Conservation (phyloP, 1,140 invertebrate genomes). For the Manduca sexta region DNA sequence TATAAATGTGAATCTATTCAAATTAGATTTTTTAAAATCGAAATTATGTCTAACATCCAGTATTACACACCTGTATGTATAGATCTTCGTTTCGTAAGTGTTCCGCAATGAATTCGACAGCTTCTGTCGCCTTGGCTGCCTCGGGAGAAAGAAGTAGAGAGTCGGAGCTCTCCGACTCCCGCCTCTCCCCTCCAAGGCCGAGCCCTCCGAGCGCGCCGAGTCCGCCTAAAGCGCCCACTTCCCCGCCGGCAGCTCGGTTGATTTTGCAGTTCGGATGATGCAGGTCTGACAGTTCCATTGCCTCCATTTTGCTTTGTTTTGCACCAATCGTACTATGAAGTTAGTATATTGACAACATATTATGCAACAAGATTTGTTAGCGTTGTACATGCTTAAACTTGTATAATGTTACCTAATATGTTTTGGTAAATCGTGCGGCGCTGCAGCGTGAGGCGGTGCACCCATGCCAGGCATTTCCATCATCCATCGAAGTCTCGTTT, state of each 20-base stretch:
- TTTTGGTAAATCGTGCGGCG: slow-evolving; percentile 85
- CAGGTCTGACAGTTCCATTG: slow-evolving; percentile 94
- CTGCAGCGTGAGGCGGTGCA: slow-evolving; percentile 85
- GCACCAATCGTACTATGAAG: slow-evolving; percentile 71
- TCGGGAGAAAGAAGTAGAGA: slow-evolving; percentile 92
- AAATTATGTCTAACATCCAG: no score
- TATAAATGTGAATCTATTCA: no score
- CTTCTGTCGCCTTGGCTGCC: slow-evolving; percentile 95
- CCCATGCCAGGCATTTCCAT: slow-evolving; percentile 95
- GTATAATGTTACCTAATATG: slow-evolving; percentile 76
- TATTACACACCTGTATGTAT: slow-evolving; percentile 89
- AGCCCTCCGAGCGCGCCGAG: slow-evolving; percentile 71
- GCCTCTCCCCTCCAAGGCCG: slow-evolving; percentile 76
- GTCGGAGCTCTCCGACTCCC: slow-evolving; percentile 93
- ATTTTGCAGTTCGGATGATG: slow-evolving; percentile 97
- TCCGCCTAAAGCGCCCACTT: slow-evolving; percentile 75
- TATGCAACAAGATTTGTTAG: slow-evolving; percentile 14
- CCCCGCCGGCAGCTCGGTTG: slow-evolving; percentile 86
- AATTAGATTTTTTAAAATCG: no score
- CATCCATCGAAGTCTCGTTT: slow-evolving; percentile 95
- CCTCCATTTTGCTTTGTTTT: slow-evolving; percentile 88
- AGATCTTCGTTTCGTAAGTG: slow-evolving; percentile 97
- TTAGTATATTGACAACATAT: slow-evolving; percentile 21
- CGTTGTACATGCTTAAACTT: not conserved
- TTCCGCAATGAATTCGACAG: slow-evolving; percentile 98